Conservation (phyloP, 1,140 invertebrate species). For the Chrysoperla carnea region DNA sequence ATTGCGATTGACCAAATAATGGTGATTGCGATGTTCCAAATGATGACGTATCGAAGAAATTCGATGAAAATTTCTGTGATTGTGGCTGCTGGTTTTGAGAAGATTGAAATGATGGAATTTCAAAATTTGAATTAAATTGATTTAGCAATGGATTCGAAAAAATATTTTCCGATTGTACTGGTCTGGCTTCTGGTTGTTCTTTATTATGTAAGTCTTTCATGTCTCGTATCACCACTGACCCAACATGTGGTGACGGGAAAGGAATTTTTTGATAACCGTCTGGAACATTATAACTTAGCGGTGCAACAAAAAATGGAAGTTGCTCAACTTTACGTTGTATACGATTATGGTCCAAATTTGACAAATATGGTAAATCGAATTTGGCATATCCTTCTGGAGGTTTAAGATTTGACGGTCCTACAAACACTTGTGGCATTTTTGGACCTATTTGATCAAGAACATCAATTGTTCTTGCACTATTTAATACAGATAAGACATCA, state of each 20-base stretch:
- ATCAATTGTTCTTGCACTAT: slow-evolving; percentile 49
- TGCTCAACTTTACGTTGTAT: slow-evolving; percentile 53
- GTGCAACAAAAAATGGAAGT: slow-evolving; percentile 67
- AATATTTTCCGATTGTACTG: background rate
- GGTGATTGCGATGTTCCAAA: background rate
- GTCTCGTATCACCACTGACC: slow-evolving; percentile 51
- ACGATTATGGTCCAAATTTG: slow-evolving; percentile 46
- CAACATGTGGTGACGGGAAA: slow-evolving; percentile 66
- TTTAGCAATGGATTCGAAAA: slow-evolving; percentile 1
- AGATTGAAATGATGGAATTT: too few relatives aligned
- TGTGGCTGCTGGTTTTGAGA: too few relatives aligned
- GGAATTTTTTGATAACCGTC: slow-evolving; percentile 65
- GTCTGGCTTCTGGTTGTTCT: background rate
- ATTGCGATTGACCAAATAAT: too few relatives aligned
- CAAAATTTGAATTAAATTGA: background rate
- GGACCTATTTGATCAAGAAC: slow-evolving; percentile 51
- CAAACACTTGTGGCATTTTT: slow-evolving; percentile 53
- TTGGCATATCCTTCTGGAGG: slow-evolving; percentile 53
- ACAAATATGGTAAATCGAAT: slow-evolving; percentile 66
- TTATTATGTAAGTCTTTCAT: background rate
- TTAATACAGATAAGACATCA: slow-evolving; percentile 48
- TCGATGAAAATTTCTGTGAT: too few relatives aligned
- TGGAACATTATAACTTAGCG: slow-evolving; percentile 62
- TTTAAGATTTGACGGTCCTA: slow-evolving; percentile 53
- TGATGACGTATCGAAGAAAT: too few relatives aligned